Evolutionary conservation across 2,888 invertebrate species (phyloP).

Genomic region (Bombyx huttoni): DNA sequence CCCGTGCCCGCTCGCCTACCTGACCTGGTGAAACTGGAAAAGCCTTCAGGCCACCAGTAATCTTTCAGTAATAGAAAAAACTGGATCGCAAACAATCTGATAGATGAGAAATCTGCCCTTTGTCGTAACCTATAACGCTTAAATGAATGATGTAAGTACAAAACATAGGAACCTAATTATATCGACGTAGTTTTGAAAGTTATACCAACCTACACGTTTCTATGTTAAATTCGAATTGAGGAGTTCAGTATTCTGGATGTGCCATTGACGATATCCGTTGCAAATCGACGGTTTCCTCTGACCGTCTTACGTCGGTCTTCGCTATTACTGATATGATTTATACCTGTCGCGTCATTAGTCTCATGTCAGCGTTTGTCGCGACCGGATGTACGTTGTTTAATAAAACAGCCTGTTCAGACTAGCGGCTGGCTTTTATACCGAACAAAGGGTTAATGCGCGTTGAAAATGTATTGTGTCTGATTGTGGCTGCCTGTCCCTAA

Average conservation of each 20-base stretch:
- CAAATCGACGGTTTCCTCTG: constrained; percentile 65
- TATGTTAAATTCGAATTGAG: constrained; percentile 30
- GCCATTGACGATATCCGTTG: constrained; percentile 64
- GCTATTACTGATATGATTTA: constrained; percentile 65
- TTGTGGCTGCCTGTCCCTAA: background rate
- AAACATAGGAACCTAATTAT: no score
- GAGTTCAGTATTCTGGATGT: constrained; percentile 39
- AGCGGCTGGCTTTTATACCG: background rate
- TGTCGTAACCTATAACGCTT: no score
- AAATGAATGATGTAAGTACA: no score
- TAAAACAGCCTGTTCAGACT: background rate
- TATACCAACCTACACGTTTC: no score
- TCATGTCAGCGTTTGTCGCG: constrained; percentile 50
- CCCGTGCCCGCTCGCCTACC: no score
- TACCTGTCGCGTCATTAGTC: constrained; percentile 66
- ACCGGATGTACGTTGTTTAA: constrained; percentile 57
- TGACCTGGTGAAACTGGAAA: no score
- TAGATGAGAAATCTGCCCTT: no score
- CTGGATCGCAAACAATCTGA: no score
- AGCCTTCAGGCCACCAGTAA: no score
- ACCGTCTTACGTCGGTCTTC: constrained; percentile 37
- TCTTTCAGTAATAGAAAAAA: no score
- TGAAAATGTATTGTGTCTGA: background rate
- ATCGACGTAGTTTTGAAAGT: no score
- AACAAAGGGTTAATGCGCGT: background rate